Percentiles rank a stretch among this genome's conserved stretches.
These are phyloP conservation scores for Tragopan temminckii DNA, from an alignment of 2,797 vertebrate genomes.

Conservation along the genomic window DNA sequence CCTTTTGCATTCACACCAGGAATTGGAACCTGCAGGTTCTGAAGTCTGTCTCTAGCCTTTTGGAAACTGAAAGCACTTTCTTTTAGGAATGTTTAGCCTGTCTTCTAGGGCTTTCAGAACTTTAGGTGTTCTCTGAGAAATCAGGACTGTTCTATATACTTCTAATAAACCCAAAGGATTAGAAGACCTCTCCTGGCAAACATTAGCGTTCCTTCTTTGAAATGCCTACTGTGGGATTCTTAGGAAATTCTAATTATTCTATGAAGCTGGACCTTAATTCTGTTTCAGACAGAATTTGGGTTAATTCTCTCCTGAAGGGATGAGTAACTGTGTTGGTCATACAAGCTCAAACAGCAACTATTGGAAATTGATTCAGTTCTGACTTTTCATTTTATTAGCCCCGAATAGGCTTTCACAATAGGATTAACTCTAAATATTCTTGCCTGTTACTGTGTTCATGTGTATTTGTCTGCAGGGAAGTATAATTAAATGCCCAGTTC, in stretches of 20 bases:
- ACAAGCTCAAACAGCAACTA: not conserved
- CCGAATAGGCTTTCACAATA: not conserved
- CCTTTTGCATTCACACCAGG: not conserved
- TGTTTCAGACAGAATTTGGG: not conserved
- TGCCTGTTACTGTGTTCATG: not conserved
- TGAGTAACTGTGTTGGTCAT: not conserved
- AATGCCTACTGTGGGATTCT: not conserved
- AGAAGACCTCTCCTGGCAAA: not conserved
- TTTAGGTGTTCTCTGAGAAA: not conserved
- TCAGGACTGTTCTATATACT: not conserved
- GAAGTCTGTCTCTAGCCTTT: not conserved
- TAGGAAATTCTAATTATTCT: not conserved
- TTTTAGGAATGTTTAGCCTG: not conserved
- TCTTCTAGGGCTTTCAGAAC: not conserved
- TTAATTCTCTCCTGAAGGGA: not conserved
- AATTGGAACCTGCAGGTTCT: not conserved
- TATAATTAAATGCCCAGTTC: constrained; percentile 25
- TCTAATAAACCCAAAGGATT: not conserved
- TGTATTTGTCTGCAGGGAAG: not conserved
- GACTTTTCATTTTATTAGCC: not conserved
- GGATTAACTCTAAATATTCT: constrained; percentile 11
- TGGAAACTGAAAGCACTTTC: not conserved
- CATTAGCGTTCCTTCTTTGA: not conserved
- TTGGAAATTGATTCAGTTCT: constrained; percentile 20
- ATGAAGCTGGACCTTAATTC: not conserved